These are phyloP conservation scores for Ptychoptera contaminata DNA, from an alignment of 2,888 invertebrate species.

Conservation along the genomic window DNA sequence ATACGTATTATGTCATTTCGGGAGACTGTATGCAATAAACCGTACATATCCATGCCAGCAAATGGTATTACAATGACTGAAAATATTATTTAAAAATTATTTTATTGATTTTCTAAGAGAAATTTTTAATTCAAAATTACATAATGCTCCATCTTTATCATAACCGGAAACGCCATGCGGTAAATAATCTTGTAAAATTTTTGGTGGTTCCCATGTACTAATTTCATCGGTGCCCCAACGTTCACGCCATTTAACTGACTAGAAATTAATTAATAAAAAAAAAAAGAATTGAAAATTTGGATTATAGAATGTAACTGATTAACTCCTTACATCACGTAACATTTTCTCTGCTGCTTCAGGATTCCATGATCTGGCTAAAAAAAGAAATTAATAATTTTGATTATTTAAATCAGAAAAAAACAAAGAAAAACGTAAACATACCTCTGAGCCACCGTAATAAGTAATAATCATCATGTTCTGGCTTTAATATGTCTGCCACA, in stretches of 20 bases:
- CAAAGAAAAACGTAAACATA: conserved; percentile 23
- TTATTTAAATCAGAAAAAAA: neutral
- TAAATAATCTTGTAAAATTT: conserved; percentile 51
- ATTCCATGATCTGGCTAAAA: conserved; percentile 76
- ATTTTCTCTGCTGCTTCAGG: conserved; percentile 79
- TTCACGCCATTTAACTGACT: conserved; percentile 60
- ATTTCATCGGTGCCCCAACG: conserved; percentile 60
- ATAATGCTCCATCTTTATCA: conserved; percentile 70
- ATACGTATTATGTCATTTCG: conserved; percentile 57
- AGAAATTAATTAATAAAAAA: conserved; percentile 14
- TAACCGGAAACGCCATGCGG: conserved; percentile 67
- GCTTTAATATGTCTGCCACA: conserved; percentile 48
- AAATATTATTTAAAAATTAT: conserved; percentile 9
- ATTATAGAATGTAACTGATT: conserved; percentile 1
- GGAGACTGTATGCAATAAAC: conserved; percentile 55
- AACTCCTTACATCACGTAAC: conserved; percentile 60
- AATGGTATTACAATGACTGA: conserved; percentile 67
- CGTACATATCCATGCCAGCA: conserved; percentile 65
- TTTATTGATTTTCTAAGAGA: neutral
- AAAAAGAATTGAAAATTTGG: neutral
- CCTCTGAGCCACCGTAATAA: conserved; percentile 69
- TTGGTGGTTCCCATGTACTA: conserved; percentile 52
- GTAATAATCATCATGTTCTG: conserved; percentile 64
- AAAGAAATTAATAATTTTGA: conserved; percentile 9
- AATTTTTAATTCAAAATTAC: conserved; percentile 13